Evolutionary conservation across 2,888 invertebrate species (phyloP).

Genomic region (Pantelozetes paolii): DNA sequence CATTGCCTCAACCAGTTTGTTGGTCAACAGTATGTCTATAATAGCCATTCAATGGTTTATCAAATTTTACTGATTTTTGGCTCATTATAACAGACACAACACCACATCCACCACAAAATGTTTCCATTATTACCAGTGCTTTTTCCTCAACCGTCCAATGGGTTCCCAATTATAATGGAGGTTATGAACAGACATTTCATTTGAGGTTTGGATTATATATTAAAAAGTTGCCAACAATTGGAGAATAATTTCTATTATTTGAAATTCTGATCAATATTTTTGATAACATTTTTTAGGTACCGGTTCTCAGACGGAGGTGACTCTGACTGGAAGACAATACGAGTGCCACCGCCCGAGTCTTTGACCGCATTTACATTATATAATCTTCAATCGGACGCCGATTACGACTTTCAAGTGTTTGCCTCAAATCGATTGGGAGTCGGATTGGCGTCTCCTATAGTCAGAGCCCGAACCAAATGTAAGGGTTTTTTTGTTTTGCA

Average conservation of each 20-base stretch:
- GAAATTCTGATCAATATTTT: background rate
- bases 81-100: slow-evolving; percentile 66
- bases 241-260: background rate
- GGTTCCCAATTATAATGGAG: slow-evolving; percentile 92
- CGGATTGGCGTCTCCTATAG: slow-evolving; percentile 90
- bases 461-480: slow-evolving; percentile 85
- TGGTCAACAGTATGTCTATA: slow-evolving; percentile 52
- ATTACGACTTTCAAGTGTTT: slow-evolving; percentile 93
- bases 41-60: background rate
- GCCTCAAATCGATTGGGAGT: slow-evolving; percentile 91
- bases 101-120: slow-evolving; percentile 94
- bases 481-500: slow-evolving; percentile 52
- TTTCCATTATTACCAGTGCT: slow-evolving; percentile 80
- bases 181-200: slow-evolving; percentile 66
- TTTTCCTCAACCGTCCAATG: slow-evolving; percentile 85
- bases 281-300: slow-evolving; percentile 34
- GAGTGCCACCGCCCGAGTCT: slow-evolving; percentile 77
- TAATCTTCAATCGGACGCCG: slow-evolving; percentile 79
- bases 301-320: slow-evolving; percentile 55
- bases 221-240: background rate
- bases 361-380: slow-evolving; percentile 81
- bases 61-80: background rate
- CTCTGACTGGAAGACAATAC: slow-evolving; percentile 86
- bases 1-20: slow-evolving; percentile 63
- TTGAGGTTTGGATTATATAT: slow-evolving; percentile 28